phyloP scores from a whole-genome alignment of 2,797 vertebrate species.

The Nothura maculosa region DNA sequence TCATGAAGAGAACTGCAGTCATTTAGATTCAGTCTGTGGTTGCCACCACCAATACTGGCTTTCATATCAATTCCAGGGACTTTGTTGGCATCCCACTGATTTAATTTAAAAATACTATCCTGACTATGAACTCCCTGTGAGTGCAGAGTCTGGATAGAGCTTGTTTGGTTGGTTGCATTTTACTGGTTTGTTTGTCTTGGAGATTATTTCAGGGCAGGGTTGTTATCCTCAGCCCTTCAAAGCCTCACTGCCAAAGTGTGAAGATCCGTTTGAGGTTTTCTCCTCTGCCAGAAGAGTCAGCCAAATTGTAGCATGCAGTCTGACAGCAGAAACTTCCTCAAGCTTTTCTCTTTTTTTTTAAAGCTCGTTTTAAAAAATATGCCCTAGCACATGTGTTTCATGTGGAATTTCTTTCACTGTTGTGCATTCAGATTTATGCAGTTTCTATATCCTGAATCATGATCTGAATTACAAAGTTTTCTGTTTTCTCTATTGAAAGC shows the following conservation, averaged over 20 bases:
- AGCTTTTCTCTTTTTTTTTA: not conserved
- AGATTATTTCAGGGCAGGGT: constrained; percentile 1
- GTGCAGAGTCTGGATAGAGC: not conserved
- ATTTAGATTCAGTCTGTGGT: not conserved
- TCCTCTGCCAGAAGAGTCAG: not conserved
- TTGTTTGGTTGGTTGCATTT: constrained; percentile 48
- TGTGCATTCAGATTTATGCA: not conserved
- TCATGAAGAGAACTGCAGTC: not conserved
- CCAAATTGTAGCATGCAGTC: not conserved
- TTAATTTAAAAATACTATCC: not conserved
- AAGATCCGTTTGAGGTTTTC: not conserved
- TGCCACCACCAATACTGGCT: not conserved
- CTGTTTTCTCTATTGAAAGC: not conserved
- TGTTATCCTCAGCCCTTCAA: not conserved
- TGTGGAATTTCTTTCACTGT: not conserved
- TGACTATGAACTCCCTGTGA: constrained; percentile 21
- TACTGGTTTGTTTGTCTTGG: constrained; percentile 36
- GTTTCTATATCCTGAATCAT: not conserved
- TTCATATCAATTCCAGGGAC: not conserved
- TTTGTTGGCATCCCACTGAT: not conserved
- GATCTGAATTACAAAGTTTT: not conserved
- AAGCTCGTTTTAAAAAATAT: not conserved
- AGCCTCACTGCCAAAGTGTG: not conserved
- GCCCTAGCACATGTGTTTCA: not conserved
- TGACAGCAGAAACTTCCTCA: not conserved